A percentile compares a stretch with the other conserved stretches of the same genome.
Conservation (phyloP, 2,113 vertebrate species). For the Scortum barcoo region DNA sequence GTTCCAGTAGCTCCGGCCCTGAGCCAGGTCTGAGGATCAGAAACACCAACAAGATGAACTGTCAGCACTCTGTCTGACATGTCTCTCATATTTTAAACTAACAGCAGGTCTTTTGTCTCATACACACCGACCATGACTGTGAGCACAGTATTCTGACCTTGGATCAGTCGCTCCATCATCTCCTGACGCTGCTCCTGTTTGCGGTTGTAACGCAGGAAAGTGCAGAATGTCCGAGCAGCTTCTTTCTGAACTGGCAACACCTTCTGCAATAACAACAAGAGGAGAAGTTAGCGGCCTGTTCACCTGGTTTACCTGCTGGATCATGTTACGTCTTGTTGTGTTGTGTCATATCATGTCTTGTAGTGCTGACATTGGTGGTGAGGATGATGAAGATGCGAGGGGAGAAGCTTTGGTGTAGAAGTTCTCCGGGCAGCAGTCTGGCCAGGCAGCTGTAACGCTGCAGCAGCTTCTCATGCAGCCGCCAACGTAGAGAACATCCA, state of each 20-base stretch:
- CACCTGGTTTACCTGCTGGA: too few species aligned
- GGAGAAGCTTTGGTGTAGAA: conserved; percentile 94
- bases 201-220: conserved; percentile 93
- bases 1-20: conserved; percentile 96
- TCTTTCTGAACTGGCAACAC: conserved; percentile 95
- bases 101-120: too few species aligned
- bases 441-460: conserved; percentile 93
- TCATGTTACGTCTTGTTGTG: rapidly evolving
- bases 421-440: conserved; percentile 91
- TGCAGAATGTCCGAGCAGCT: conserved; percentile 92
- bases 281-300: neutral
- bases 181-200: conserved; percentile 95
- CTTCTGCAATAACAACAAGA: conserved; percentile 84
- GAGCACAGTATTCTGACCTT: conserved; percentile 85
- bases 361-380: conserved; percentile 90
- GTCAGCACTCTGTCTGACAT: neutral
- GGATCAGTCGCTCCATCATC: conserved; percentile 92
- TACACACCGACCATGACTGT: too few species aligned
- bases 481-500: conserved; percentile 93
- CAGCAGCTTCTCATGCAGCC: conserved; percentile 92
- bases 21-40: conserved; percentile 88
- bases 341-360: neutral
- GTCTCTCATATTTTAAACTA: too few species aligned
- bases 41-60: neutral
- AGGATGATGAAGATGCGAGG: conserved; percentile 93